Percentiles rank a stretch among this genome's conserved stretches.
Evolutionary conservation across 2,797 vertebrate species (phyloP).

Genomic region (Sciurus carolinensis): DNA sequence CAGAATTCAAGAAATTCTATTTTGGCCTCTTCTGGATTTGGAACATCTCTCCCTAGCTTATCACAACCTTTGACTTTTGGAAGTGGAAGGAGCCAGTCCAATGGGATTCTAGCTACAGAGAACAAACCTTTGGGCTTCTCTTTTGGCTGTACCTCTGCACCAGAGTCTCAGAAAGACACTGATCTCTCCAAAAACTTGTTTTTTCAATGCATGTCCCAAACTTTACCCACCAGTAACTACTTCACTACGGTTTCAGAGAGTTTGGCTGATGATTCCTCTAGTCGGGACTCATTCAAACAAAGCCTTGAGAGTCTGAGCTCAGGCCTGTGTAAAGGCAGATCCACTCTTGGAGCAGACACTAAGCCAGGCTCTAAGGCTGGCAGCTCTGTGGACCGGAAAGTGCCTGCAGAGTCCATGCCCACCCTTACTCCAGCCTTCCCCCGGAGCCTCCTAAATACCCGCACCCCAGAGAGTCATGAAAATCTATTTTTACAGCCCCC

Average conservation of each 20-base stretch:
- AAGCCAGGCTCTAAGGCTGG: slow-evolving; percentile 93
- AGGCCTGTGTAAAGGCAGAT: slow-evolving; percentile 89
- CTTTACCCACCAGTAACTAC: slow-evolving; percentile 95
- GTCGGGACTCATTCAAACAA: slow-evolving; percentile 93
- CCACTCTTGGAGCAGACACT: slow-evolving; percentile 89
- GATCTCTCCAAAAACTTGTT: slow-evolving; percentile 96
- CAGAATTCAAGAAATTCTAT: slow-evolving; percentile 93
- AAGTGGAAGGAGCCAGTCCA: slow-evolving; percentile 90
- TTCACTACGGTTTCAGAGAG: slow-evolving; percentile 96
- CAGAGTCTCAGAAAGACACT: slow-evolving; percentile 92
- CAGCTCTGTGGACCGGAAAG: slow-evolving; percentile 91
- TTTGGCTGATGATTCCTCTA: slow-evolving; percentile 93
- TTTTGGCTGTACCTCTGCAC: slow-evolving; percentile 91
- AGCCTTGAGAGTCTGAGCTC: slow-evolving; percentile 90
- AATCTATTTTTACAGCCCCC: slow-evolving; percentile 98
- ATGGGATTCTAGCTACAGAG: slow-evolving; percentile 93
- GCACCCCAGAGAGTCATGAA: slow-evolving; percentile 94
- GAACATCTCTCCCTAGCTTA: slow-evolving; percentile 90
- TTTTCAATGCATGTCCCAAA: slow-evolving; percentile 99
- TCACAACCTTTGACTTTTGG: slow-evolving; percentile 91
- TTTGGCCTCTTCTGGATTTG: slow-evolving; percentile 92
- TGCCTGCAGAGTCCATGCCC: slow-evolving; percentile 91
- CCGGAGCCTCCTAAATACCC: slow-evolving; percentile 91
- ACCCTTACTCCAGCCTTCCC: slow-evolving; percentile 94
- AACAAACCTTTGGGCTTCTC: slow-evolving; percentile 94